These are phyloP conservation scores for Solen grandis DNA, from an alignment of 1,140 invertebrate species.

Conservation along the genomic window DNA sequence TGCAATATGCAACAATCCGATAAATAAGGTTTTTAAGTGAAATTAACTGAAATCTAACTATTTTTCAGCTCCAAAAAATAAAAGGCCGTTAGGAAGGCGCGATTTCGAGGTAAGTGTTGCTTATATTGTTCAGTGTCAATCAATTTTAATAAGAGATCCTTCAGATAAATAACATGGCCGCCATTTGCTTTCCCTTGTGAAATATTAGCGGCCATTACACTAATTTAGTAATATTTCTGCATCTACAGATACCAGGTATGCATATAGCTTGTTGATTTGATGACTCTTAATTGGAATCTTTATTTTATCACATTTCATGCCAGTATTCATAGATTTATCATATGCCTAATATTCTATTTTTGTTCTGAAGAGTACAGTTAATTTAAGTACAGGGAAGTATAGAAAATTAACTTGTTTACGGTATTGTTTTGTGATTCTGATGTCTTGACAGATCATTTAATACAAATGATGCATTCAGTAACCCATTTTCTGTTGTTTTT, in stretches of 20 bases:
- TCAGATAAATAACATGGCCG: constrained; percentile 22
- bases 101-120: constrained; percentile 59
- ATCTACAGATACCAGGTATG: background rate
- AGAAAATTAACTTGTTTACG: background rate
- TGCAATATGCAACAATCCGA: too few relatives aligned
- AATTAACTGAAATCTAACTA: constrained; percentile 3
- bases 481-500: too few relatives aligned
- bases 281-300: background rate
- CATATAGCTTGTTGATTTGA: background rate
- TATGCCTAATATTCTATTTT: background rate
- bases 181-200: constrained; percentile 30
- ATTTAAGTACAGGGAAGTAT: background rate
- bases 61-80: constrained; percentile 61
- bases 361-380: background rate
- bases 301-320: background rate
- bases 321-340: too few relatives aligned
- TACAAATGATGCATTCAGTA: too few relatives aligned
- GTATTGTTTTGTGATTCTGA: background rate
- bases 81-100: constrained; percentile 50
- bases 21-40: background rate
- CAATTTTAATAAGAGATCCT: background rate
- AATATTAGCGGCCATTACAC: background rate
- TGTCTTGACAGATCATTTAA: too few relatives aligned
- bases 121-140: constrained; percentile 11
- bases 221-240: constrained; percentile 40